Percentiles rank a stretch among this genome's conserved stretches.
These are phyloP conservation scores for Anhinga anhinga DNA, from an alignment of 2,113 vertebrate species.

Conservation along the genomic window DNA sequence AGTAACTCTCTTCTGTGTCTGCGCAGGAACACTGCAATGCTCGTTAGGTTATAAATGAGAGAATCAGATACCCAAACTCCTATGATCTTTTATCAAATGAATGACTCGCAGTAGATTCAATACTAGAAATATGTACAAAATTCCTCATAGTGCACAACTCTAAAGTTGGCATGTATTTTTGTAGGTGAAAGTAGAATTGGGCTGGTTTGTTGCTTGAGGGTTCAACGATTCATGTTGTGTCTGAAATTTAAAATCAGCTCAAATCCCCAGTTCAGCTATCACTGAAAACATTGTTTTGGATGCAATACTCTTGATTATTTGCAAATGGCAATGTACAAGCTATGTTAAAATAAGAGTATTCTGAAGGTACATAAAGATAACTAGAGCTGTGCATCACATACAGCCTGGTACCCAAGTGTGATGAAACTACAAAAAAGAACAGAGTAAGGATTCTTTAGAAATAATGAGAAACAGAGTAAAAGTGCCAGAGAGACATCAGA, in stretches of 20 bases:
- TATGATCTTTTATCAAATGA: neutral
- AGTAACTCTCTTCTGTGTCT: neutral
- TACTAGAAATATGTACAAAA: neutral
- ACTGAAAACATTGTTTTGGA: neutral
- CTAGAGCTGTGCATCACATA: neutral
- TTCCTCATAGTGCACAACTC: neutral
- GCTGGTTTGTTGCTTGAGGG: neutral
- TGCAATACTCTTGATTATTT: neutral
- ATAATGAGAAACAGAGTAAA: neutral
- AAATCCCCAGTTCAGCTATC: neutral
- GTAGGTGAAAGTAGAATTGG: neutral
- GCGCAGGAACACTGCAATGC: neutral
- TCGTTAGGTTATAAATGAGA: neutral
- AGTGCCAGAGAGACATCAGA: neutral
- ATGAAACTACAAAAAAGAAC: neutral
- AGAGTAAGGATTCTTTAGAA: neutral
- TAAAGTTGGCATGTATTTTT: neutral
- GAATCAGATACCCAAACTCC: neutral
- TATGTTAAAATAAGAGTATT: neutral
- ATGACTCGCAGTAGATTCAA: neutral
- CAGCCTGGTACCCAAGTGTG: neutral
- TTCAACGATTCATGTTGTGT: neutral
- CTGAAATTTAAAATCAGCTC: neutral
- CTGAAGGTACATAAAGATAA: neutral
- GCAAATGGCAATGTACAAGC: neutral